A percentile compares a stretch with the other conserved stretches of the same genome.
These are phyloP conservation scores for Eonycteris spelaea DNA, from an alignment of 2,113 vertebrate genomes.

Conservation along the genomic window DNA sequence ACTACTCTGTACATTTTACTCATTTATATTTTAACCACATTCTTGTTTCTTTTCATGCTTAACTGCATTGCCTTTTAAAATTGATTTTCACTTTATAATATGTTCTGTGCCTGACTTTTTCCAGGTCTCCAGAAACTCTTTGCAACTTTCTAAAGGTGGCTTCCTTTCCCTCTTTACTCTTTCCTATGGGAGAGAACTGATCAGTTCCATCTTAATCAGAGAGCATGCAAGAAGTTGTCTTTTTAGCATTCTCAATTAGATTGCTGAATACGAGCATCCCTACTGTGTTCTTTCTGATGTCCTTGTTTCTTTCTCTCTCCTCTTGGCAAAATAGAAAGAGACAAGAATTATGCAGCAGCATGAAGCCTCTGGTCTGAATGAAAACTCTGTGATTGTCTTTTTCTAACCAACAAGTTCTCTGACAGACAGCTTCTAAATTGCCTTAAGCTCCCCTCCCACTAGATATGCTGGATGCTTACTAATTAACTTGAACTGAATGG, in stretches of 20 bases:
- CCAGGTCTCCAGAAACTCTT: not conserved
- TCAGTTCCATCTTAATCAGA: not conserved
- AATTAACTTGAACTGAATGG: conserved; percentile 39
- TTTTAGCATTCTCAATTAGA: conserved; percentile 20
- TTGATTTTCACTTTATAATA: not conserved
- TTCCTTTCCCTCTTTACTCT: not conserved
- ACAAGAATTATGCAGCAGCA: not conserved
- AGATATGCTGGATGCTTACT: conserved; percentile 32
- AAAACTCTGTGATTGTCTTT: conserved; percentile 44
- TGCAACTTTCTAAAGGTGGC: not conserved
- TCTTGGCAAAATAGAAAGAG: conserved; percentile 40
- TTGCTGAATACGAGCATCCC: not conserved
- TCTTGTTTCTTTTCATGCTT: not conserved
- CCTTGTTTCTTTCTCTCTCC: not conserved
- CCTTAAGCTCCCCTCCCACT: not conserved
- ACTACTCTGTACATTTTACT: not conserved
- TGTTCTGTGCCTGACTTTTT: not conserved
- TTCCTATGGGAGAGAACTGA: not conserved
- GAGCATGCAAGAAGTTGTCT: not conserved
- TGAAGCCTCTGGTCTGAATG: conserved; percentile 17
- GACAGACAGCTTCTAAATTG: conserved; percentile 36
- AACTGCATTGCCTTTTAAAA: not conserved
- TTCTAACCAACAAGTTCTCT: not conserved
- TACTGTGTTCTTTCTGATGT: not conserved
- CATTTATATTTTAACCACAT: not conserved